Conservation (phyloP, 2,113 vertebrate genomes). For the Lepus americanus region DNA sequence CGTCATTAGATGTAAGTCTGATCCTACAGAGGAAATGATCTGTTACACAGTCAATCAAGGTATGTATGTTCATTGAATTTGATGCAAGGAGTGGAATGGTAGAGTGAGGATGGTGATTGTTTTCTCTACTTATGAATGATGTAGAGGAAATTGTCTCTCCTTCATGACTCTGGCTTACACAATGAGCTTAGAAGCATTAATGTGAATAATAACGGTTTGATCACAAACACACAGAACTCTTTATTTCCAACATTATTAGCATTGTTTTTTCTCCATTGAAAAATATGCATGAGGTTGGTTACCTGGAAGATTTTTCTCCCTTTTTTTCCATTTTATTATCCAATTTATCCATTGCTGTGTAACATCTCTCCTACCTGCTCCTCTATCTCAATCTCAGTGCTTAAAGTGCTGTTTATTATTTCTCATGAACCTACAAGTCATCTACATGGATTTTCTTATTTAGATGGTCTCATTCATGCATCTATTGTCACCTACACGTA, state of each 20-base stretch:
- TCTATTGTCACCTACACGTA: neutral
- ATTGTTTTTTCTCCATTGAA: neutral
- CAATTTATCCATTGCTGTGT: neutral
- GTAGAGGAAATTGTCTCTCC: neutral
- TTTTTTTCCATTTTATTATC: neutral
- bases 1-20: slow-evolving; percentile 54
- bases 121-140: neutral
- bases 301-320: neutral
- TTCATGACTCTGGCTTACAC: neutral
- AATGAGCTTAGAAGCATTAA: neutral
- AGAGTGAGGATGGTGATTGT: neutral
- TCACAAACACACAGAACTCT: neutral
- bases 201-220: neutral
- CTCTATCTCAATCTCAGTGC: neutral
- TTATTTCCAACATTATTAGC: neutral
- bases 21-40: slow-evolving; percentile 45
- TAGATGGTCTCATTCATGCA: neutral
- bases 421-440: neutral
- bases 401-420: slow-evolving; percentile 22
- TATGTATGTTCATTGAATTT: neutral
- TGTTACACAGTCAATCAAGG: slow-evolving; percentile 18
- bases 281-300: neutral
- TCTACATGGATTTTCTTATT: neutral
- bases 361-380: neutral
- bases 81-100: neutral